Conservation (phyloP, 2,797 vertebrate species). For the Enteromius viviparus region DNA sequence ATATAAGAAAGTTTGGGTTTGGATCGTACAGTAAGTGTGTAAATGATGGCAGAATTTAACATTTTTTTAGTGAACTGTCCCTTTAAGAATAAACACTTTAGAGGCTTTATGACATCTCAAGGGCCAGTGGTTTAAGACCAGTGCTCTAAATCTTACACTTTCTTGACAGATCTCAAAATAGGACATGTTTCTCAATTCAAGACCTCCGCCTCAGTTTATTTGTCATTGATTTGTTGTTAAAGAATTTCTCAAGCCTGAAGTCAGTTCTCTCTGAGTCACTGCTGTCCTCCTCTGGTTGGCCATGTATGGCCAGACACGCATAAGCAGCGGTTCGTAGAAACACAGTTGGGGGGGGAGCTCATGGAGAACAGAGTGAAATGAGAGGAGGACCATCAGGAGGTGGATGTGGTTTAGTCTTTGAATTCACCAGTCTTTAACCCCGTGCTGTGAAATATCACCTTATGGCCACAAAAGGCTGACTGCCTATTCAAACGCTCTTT, state of each 20-base stretch:
- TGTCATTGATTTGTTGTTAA: neutral
- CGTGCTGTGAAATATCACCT: constrained; percentile 78
- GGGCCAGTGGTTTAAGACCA: neutral
- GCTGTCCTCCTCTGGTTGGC: constrained; percentile 59
- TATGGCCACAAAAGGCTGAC: constrained; percentile 74
- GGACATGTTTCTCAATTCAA: neutral
- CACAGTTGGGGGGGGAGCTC: constrained; percentile 47
- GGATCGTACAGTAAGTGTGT: neutral
- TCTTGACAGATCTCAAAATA: neutral
- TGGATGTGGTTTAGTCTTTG: constrained; percentile 72
- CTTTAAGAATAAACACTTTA: neutral
- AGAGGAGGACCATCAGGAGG: constrained; percentile 56
- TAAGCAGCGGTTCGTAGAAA: constrained; percentile 13
- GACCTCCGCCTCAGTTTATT: neutral
- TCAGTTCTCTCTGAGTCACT: constrained; percentile 56
- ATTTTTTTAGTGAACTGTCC: neutral
- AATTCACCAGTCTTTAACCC: constrained; percentile 73
- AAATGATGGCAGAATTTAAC: neutral
- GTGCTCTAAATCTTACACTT: neutral
- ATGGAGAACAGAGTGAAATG: constrained; percentile 33
- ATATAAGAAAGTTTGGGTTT: neutral
- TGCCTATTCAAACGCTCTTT: constrained; percentile 67
- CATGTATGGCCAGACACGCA: constrained; percentile 47
- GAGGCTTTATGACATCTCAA: neutral
- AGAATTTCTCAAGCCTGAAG: constrained; percentile 22